These are phyloP conservation scores for Lepidocyrtinus sp. DNA, from an alignment of 2,888 invertebrate species.

Conservation along the genomic window DNA sequence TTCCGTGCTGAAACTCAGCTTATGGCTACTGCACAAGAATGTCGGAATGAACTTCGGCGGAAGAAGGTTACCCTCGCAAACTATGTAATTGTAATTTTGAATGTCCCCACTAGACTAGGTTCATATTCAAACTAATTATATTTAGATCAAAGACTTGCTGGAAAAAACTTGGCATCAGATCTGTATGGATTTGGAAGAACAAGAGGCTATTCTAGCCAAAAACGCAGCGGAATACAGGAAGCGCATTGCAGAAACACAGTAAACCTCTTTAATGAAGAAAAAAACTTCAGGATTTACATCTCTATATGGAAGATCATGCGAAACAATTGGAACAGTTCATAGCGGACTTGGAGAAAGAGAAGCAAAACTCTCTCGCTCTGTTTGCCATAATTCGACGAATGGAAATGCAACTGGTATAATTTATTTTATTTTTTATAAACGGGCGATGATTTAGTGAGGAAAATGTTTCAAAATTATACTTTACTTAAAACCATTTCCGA, in stretches of 20 bases:
- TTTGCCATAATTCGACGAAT: conserved; percentile 53
- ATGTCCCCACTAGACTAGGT: background rate
- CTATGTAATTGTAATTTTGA: background rate
- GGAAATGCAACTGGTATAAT: conserved; percentile 57
- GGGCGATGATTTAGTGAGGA: background rate
- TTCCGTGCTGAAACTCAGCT: conserved; percentile 66
- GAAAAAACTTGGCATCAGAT: conserved; percentile 58
- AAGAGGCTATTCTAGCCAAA: conserved; percentile 42
- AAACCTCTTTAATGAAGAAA: background rate
- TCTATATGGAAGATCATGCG: conserved; percentile 59
- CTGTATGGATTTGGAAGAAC: conserved; percentile 53
- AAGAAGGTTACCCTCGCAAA: conserved; percentile 54
- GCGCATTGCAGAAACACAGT: conserved; percentile 51
- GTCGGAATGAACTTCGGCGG: conserved; percentile 63
- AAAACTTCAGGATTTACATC: conserved; percentile 59
- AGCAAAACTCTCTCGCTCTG: conserved; percentile 52
- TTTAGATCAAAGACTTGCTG: conserved; percentile 58
- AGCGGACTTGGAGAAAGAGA: conserved; percentile 47
- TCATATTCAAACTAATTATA: background rate
- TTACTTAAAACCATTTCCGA: background rate
- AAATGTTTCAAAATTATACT: too few species aligned
- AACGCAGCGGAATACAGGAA: conserved; percentile 54
- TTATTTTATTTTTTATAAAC: background rate
- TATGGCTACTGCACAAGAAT: conserved; percentile 58
- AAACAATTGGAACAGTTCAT: conserved; percentile 49